A percentile compares a stretch with the other conserved stretches of the same genome.
phyloP scores from a whole-genome alignment of 2,797 vertebrate genomes.

The Mallotus villosus region DNA sequence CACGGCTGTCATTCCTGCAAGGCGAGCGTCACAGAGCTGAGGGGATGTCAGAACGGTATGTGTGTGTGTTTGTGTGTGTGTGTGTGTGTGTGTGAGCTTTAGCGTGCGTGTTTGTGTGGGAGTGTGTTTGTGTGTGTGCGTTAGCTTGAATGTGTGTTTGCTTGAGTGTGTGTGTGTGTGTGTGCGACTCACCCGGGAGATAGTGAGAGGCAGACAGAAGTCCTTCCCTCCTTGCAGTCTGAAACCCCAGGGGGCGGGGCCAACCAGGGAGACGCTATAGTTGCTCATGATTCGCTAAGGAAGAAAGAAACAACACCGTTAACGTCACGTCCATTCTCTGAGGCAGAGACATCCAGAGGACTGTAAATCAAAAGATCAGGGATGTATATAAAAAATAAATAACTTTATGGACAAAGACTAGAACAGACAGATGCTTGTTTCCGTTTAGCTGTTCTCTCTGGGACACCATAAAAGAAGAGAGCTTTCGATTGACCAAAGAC shows the following conservation, averaged over 20 bases:
- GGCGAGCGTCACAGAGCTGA: conserved; percentile 49
- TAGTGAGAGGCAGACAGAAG: conserved; percentile 95
- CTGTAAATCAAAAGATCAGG: not conserved
- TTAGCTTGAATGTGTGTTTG: not conserved
- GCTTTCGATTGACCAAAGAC: no score
- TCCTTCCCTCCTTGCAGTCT: conserved; percentile 98
- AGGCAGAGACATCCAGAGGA: not conserved
- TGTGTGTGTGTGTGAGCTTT: conserved; percentile 8
- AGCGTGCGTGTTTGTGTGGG: conserved; percentile 13
- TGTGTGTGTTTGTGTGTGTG: not conserved
- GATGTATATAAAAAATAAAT: not conserved
- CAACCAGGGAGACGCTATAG: conserved; percentile 88
- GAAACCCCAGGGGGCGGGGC: conserved; percentile 97
- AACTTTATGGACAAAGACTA: not conserved
- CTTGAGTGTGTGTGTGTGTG: conserved; percentile 12
- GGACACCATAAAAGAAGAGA: not conserved
- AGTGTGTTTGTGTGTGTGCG: conserved; percentile 11
- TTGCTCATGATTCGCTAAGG: conserved; percentile 80
- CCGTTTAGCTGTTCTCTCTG: not conserved
- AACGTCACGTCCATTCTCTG: conserved; percentile 18
- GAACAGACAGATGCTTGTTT: not conserved
- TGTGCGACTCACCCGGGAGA: conserved; percentile 87
- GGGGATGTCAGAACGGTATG: conserved; percentile 16
- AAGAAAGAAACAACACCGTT: not conserved
- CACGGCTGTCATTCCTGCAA: conserved; percentile 52